Evolutionary conservation across 2,888 invertebrate genomes (phyloP), one percentile per base, ranked within the genome.

Genomic region (Xanthorhoe spadicearia): DNA sequence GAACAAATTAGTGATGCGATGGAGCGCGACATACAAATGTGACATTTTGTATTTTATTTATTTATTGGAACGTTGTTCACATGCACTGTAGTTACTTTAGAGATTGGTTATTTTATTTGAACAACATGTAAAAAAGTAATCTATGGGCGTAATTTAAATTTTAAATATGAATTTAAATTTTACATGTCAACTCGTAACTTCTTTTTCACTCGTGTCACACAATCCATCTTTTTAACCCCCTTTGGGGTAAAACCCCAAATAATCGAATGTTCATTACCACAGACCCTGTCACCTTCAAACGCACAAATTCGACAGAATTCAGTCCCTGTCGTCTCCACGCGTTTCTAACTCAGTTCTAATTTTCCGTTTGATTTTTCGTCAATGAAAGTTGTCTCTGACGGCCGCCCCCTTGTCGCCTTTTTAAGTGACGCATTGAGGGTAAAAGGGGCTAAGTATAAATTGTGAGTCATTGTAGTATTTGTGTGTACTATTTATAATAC

Each of bases 311-410:
- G 4, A 49, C 53, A 49, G 48, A 60, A 56, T 61, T 32, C 8
- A 66, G 57, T 19, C 9, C 19, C 63, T 68, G 71, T 68, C 68
- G 64, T 57, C 53, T 64, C 64, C 64, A 64, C 18, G 60, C 69
- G 59, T 65, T 65, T 69, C 74, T 66, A 67, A 64, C 58, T 64
- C 66, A 52, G 18, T 71, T 69, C 75, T 77, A 77, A 77, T 77
- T 79, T 78, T 74, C 75, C 74, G 70, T 69, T 72, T 72, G 76
- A 74, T 77, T 79, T 77, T 79, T 77, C 74, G 78, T 72, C 74
- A 73, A 74, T 74, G 72, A 72, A 72, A 68, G 68, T 68, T 67
- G 73, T 69, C 68, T 67, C 68, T 61, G 61, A 55, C 67, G 70
- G 23, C 23, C 59, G 52, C 13, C 66, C 61, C 63, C 67, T 53